Conservation (phyloP, 2,888 invertebrate genomes). For the Troglohyphantes excavatus region DNA sequence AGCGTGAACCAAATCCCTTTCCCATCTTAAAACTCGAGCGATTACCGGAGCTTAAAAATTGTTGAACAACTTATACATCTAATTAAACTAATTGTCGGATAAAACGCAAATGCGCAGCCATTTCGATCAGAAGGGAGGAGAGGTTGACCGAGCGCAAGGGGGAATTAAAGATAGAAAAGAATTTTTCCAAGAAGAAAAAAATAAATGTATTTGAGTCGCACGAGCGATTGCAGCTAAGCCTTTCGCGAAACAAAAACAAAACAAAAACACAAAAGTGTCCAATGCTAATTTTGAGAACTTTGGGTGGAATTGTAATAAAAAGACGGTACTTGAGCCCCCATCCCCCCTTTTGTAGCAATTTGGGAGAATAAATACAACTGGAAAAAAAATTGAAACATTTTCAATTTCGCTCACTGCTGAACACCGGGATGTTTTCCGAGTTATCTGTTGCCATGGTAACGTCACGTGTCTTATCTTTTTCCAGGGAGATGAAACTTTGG, state of each 20-base stretch:
- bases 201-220: slow-evolving; percentile 22
- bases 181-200: not conserved
- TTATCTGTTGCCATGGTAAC: slow-evolving; percentile 52
- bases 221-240: slow-evolving; percentile 24
- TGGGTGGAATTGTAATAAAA: slow-evolving; percentile 45
- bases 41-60: slow-evolving; percentile 49
- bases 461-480: slow-evolving; percentile 66
- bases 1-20: slow-evolving; percentile 4
- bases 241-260: not conserved
- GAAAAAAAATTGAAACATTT: slow-evolving; percentile 40
- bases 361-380: slow-evolving; percentile 62
- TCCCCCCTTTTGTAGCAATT: slow-evolving; percentile 43
- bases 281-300: slow-evolving; percentile 64
- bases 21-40: slow-evolving; percentile 21
- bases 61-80: slow-evolving; percentile 60
- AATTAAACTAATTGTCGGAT: slow-evolving; percentile 73
- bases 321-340: slow-evolving; percentile 30
- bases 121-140: slow-evolving; percentile 2
- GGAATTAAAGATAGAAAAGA: not conserved
- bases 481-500: slow-evolving; percentile 75
- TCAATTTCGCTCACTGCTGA: slow-evolving; percentile 69
- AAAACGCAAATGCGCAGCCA: slow-evolving; percentile 28
- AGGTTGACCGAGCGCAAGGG: slow-evolving; percentile 7
- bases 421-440: slow-evolving; percentile 45
- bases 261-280: slow-evolving; percentile 56